A percentile compares a stretch with the other conserved stretches of the same genome.
phyloP scores from a whole-genome alignment of 64 coral and sea anemone genomes.

The Stichodactyla mertensii region DNA sequence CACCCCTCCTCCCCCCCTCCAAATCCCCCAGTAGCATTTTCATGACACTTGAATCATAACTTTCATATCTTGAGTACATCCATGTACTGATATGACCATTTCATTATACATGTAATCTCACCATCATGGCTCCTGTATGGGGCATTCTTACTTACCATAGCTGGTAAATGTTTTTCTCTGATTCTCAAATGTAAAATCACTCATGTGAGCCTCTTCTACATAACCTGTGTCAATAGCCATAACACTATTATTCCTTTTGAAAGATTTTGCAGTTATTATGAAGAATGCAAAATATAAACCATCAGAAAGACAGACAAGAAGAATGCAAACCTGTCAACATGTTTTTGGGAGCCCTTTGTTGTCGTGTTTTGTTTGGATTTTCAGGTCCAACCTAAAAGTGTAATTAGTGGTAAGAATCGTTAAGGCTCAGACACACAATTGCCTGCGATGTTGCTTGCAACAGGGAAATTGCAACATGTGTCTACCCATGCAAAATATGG shows the following conservation, averaged over 20 bases:
- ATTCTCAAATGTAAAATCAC: slow-evolving; percentile 97
- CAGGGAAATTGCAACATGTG: too few relatives aligned
- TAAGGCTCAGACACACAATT: background rate
- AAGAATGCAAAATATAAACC: background rate
- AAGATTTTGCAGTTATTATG: background rate
- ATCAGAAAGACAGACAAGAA: background rate
- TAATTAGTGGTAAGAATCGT: background rate
- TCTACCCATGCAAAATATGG: too few relatives aligned
- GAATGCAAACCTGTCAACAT: slow-evolving; percentile 57
- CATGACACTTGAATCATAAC: too few relatives aligned
- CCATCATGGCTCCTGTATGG: too few relatives aligned
- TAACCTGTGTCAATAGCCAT: slow-evolving; percentile 53
- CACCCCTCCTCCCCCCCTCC: too few relatives aligned
- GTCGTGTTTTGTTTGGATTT: slow-evolving; percentile 95
- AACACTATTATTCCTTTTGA: background rate
- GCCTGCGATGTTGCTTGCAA: too few relatives aligned
- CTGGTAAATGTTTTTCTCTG: slow-evolving; percentile 94
- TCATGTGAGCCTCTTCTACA: slow-evolving; percentile 94
- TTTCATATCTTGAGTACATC: too few relatives aligned
- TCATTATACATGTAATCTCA: too few relatives aligned
- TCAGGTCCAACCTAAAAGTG: slow-evolving; percentile 70
- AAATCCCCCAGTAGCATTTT: too few relatives aligned
- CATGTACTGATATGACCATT: too few relatives aligned
- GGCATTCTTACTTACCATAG: slow-evolving; percentile 59
- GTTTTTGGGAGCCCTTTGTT: slow-evolving; percentile 81